Evolutionary conservation across 1,140 invertebrate genomes (phyloP).

Genomic region (Drosophila pandora): DNA sequence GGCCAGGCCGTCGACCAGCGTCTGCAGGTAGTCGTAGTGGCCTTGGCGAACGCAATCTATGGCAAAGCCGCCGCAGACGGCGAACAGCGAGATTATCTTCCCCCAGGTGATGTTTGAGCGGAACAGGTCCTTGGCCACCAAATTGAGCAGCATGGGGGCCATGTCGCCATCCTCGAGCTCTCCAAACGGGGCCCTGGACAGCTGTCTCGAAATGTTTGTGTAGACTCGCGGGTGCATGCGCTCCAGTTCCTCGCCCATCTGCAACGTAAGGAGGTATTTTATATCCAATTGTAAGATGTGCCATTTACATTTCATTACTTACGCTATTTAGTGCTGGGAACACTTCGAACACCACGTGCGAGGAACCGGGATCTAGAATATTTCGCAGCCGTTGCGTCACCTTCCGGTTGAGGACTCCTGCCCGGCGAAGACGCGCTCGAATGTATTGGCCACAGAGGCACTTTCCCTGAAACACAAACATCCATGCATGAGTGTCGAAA

Average conservation of each 20-base stretch:
- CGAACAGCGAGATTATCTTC: conserved; percentile 88
- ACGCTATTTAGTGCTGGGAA: conserved; percentile 82
- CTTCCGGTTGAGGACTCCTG: conserved; percentile 80
- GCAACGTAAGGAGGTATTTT: not conserved
- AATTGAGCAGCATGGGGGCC: conserved; percentile 85
- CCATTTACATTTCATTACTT: conserved; percentile 22
- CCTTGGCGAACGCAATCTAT: conserved; percentile 89
- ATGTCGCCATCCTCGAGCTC: conserved; percentile 85
- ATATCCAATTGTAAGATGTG: not conserved
- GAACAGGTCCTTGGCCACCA: conserved; percentile 87
- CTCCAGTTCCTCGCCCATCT: conserved; percentile 85
- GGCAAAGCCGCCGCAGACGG: conserved; percentile 89
- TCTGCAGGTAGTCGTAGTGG: conserved; percentile 87
- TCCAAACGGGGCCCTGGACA: conserved; percentile 84
- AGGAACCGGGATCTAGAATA: conserved; percentile 76
- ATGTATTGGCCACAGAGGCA: conserved; percentile 83
- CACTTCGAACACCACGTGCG: conserved; percentile 78
- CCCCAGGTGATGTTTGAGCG: conserved; percentile 87
- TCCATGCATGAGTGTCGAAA: conserved; percentile 13
- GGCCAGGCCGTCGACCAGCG: conserved; percentile 86
- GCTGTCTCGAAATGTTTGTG: conserved; percentile 86
- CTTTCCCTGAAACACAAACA: conserved; percentile 66
- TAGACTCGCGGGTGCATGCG: conserved; percentile 88
- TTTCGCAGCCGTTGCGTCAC: conserved; percentile 75
- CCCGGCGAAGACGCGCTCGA: conserved; percentile 72